These are phyloP conservation scores for Imbricaverruca yamaguchii DNA, from an alignment of 2,888 invertebrate genomes.

Conservation along the genomic window DNA sequence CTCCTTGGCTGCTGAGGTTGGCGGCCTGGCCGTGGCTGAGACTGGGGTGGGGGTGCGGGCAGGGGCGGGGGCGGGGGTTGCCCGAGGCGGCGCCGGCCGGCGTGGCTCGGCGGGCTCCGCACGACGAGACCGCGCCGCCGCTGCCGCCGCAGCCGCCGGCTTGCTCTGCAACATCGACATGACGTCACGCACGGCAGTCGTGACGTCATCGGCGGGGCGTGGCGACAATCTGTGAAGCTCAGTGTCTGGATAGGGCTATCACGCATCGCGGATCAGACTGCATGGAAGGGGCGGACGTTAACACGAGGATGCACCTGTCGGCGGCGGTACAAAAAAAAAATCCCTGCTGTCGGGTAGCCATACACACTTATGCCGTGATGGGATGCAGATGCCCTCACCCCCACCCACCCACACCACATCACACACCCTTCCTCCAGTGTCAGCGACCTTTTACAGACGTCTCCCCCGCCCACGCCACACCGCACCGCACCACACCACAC, in stretches of 20 bases:
- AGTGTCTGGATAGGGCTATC: not conserved
- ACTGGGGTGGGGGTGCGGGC: not conserved
- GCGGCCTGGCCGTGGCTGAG: not conserved
- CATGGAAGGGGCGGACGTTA: not conserved
- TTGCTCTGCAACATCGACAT: not conserved
- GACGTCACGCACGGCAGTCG: not conserved
- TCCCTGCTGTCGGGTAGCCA: too few relatives aligned
- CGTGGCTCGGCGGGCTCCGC: not conserved
- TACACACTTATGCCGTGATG: too few relatives aligned
- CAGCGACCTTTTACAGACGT: too few relatives aligned
- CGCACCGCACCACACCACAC: too few relatives aligned
- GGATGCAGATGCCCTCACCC: too few relatives aligned
- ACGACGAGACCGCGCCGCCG: not conserved
- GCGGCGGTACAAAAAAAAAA: too few relatives aligned
- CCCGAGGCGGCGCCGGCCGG: not conserved
- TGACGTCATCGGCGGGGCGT: not conserved
- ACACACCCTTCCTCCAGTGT: too few relatives aligned
- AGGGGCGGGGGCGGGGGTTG: constrained; percentile 13
- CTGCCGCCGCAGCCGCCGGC: not conserved
- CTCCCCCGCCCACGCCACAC: too few relatives aligned
- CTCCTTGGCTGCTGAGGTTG: constrained; percentile 21
- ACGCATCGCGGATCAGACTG: not conserved
- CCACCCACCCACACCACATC: too few relatives aligned
- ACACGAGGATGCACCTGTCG: not conserved
- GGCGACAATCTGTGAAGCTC: too few relatives aligned